Evolutionary conservation across 2,888 invertebrate genomes (phyloP), one percentile per base, ranked within the genome.

Genomic region (Eupithecia exiguata): DNA sequence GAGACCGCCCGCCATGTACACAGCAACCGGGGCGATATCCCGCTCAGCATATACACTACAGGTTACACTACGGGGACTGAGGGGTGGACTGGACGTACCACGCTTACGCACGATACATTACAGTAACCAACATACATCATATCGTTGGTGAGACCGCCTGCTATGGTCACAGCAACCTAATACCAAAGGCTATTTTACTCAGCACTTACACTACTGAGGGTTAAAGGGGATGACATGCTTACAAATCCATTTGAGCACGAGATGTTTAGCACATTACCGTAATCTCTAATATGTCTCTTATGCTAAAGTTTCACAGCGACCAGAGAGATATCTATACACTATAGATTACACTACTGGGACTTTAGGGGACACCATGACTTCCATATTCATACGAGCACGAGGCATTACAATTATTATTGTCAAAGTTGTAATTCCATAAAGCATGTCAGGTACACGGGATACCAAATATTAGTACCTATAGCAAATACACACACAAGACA

Each of bases 11-110:
- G 81, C 85, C 90, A 90, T 82, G 86, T 85, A 85, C 88, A 90
- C 84, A 87, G 93, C 84, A 93, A 89, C 83, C 88, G 94, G 83
- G 94, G 94, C 75, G 94, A 94, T 90, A 92, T 94, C 74, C 94
- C 94, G 83, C 89, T 93, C 82, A 82, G 85, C 83, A 87, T 90
- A 85, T 89, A 88, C 75, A 77, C 84, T 78, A 80, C 89, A 93
- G 93, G 93, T 93, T 91, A 81, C 81, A 83, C 68, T 16, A 36
- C 30, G 16, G 30, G 67, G 66, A n/a, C 18, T 16, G n/a, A 3
- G 5, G 40, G 12, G 30, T 9, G 18, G 7, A 16, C 16, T 30
- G 30, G 30, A 30, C 30, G 2, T 30, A 30, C 7, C 30, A 63
- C 5, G 63, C 35, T 63, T 30, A 14, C 62, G 35, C 46, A 46